These are phyloP conservation scores for Drosophila testacea DNA, from an alignment of 2,888 invertebrate species.

Conservation along the genomic window DNA sequence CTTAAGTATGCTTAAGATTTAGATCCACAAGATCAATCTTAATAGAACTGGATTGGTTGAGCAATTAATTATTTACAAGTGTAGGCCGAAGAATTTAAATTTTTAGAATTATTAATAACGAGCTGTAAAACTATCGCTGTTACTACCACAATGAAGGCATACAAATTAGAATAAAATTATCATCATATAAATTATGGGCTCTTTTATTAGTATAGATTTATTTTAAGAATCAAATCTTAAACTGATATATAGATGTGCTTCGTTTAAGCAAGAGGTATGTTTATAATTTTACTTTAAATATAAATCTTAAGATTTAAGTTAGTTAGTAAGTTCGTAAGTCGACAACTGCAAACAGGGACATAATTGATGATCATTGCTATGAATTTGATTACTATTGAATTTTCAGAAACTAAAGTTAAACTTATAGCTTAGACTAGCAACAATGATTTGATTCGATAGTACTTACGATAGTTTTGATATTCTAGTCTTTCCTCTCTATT, in stretches of 20 bases:
- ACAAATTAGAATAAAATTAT: too few relatives aligned
- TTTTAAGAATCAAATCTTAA: too few relatives aligned
- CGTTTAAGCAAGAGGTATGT: neutral
- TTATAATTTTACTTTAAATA: neutral
- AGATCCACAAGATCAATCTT: slow-evolving; percentile 49
- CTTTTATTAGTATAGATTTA: too few relatives aligned
- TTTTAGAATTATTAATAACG: neutral
- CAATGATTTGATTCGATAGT: neutral
- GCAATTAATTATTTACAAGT: slow-evolving; percentile 22
- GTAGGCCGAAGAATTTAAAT: slow-evolving; percentile 8
- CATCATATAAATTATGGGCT: too few relatives aligned
- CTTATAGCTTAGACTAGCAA: neutral
- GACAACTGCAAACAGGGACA: too few relatives aligned
- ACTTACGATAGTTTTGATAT: neutral
- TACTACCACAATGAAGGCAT: too few relatives aligned
- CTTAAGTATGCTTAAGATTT: slow-evolving; percentile 27
- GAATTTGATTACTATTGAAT: too few relatives aligned
- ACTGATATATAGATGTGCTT: too few relatives aligned
- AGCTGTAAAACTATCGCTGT: slow-evolving; percentile 4
- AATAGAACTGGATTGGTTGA: slow-evolving; percentile 27
- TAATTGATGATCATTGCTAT: too few relatives aligned
- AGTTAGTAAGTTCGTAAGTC: too few relatives aligned
- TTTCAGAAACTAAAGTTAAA: too few relatives aligned
- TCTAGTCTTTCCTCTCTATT: neutral
- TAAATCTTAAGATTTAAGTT: too few relatives aligned